A percentile compares a stretch with the other conserved stretches of the same genome.
Evolutionary conservation across 1,140 invertebrate genomes (phyloP).

Genomic region (Drosophila orosa): DNA sequence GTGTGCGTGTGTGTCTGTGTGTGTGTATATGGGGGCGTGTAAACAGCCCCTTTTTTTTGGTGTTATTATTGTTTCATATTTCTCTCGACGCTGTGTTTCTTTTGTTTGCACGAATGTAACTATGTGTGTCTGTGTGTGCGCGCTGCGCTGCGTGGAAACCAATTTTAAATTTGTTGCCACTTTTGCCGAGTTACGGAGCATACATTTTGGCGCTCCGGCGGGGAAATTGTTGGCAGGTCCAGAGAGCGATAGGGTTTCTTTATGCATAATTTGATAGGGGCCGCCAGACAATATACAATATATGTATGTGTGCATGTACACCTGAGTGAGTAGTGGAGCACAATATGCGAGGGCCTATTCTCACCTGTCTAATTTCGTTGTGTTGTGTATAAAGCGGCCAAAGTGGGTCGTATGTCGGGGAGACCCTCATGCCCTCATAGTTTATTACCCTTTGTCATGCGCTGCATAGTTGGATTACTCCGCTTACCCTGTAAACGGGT

Average conservation of each 20-base stretch:
- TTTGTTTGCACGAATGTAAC: constrained; percentile 48
- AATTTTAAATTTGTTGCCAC: constrained; percentile 82
- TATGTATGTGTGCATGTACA: constrained; percentile 14
- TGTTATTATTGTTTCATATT: constrained; percentile 72
- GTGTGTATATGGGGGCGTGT: constrained; percentile 65
- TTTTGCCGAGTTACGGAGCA: constrained; percentile 65
- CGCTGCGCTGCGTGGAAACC: constrained; percentile 63
- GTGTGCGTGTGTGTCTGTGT: constrained; percentile 14
- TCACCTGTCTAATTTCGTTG: constrained; percentile 63
- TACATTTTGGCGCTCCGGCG: constrained; percentile 57
- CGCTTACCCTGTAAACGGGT: constrained; percentile 20
- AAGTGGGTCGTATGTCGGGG: constrained; percentile 18
- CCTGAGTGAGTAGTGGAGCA: constrained; percentile 10
- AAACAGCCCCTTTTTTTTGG: constrained; percentile 72
- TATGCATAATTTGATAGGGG: constrained; percentile 72
- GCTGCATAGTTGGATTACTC: constrained; percentile 49
- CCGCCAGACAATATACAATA: constrained; percentile 59
- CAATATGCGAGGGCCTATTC: constrained; percentile 53
- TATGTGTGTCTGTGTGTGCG: constrained; percentile 17
- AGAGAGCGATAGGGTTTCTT: constrained; percentile 42
- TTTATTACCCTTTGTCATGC: constrained; percentile 69
- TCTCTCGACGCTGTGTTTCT: constrained; percentile 48
- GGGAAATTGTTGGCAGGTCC: constrained; percentile 23
- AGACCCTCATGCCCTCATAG: constrained; percentile 57
- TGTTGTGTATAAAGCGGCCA: constrained; percentile 10